Conservation (phyloP, 2,888 invertebrate genomes). For the Morpho achilles region DNA sequence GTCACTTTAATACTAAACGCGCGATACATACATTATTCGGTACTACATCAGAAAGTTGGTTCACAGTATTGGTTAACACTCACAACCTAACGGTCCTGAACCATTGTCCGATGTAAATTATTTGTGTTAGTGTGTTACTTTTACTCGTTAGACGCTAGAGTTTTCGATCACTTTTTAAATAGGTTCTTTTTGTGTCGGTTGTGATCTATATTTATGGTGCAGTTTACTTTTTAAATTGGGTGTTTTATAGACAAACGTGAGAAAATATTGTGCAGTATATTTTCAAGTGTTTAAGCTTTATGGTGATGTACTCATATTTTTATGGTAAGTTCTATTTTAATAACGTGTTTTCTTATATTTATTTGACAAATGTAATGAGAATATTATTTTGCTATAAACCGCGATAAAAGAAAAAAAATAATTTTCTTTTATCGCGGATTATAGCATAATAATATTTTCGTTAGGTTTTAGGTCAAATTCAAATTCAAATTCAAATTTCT, state of each 20-base stretch:
- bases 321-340: too few species aligned
- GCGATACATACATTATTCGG: background rate
- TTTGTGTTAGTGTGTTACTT: constrained; percentile 2
- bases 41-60: constrained; percentile 3
- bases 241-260: background rate
- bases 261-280: background rate
- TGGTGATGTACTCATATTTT: too few species aligned
- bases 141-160: background rate
- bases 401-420: too few species aligned
- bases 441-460: too few species aligned
- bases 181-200: background rate
- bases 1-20: too few species aligned
- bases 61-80: constrained; percentile 18
- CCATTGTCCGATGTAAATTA: constrained; percentile 8
- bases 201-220: background rate
- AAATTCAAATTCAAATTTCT: too few species aligned
- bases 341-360: too few species aligned
- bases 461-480: too few species aligned
- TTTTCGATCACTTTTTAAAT: constrained; percentile 2
- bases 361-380: too few species aligned
- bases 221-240: background rate
- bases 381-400: too few species aligned
- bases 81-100: constrained; percentile 16
- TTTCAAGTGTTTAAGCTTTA: background rate
- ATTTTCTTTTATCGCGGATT: too few species aligned